A percentile compares a stretch with the other conserved stretches of the same genome.
Evolutionary conservation across 1,140 invertebrate species (phyloP).

Genomic region (Vanessa tameamea): DNA sequence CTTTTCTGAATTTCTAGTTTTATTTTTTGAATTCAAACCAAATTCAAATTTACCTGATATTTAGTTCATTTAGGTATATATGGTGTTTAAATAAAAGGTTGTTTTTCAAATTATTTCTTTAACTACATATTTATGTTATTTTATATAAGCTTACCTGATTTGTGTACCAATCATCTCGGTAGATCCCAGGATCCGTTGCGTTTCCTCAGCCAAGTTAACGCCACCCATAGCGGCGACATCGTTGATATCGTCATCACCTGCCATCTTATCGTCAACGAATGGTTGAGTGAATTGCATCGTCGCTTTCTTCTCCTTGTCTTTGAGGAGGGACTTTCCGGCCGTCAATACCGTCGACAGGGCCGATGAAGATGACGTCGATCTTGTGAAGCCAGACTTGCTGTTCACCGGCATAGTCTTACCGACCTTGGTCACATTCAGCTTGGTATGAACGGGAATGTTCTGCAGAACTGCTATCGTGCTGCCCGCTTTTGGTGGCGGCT

Average conservation of each 20-base stretch:
- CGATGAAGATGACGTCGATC: conserved; percentile 41
- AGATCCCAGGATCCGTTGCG: conserved; percentile 95
- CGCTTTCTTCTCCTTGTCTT: conserved; percentile 69
- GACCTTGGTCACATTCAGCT: conserved; percentile 65
- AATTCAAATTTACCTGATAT: too few relatives aligned
- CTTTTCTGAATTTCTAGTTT: too few relatives aligned
- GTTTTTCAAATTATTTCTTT: too few relatives aligned
- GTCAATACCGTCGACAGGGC: conserved; percentile 61
- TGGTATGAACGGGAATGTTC: conserved; percentile 67
- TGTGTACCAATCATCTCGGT: conserved; percentile 98
- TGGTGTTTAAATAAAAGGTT: too few relatives aligned
- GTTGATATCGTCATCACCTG: conserved; percentile 87
- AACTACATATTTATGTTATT: too few relatives aligned
- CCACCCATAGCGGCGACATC: conserved; percentile 99
- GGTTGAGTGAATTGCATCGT: conserved; percentile 55
- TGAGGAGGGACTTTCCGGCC: conserved; percentile 62
- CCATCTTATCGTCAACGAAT: conserved; percentile 71
- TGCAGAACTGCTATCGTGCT: conserved; percentile 66
- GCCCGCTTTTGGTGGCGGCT: conserved; percentile 50
- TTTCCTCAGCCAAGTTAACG: conserved; percentile 98
- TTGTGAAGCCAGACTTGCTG: conserved; percentile 55
- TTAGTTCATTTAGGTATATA: too few relatives aligned
- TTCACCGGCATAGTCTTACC: conserved; percentile 62
- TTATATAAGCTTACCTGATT: conserved; percentile 80
- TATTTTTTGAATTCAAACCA: too few relatives aligned